Percentiles rank a stretch among this genome's conserved stretches.
These are phyloP conservation scores for Poecile montanus DNA, from an alignment of 2,797 vertebrate species.

Conservation along the genomic window DNA sequence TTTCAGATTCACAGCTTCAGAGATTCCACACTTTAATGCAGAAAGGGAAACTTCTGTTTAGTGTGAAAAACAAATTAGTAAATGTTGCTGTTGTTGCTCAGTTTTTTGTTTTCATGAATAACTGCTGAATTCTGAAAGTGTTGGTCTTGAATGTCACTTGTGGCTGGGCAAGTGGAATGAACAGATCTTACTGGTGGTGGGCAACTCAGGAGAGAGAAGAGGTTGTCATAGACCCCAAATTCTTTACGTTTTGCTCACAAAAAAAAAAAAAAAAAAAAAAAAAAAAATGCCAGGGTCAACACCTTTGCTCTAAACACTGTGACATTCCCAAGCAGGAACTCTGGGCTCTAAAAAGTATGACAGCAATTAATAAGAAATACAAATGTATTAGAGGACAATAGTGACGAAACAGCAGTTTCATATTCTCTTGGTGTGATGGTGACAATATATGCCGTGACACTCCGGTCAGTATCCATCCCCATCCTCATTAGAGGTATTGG, in stretches of 20 bases:
- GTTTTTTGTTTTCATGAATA: slow-evolving; percentile 41
- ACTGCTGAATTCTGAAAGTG: neutral
- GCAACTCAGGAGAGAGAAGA: neutral
- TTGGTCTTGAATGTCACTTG: neutral
- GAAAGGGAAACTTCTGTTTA: slow-evolving; percentile 56
- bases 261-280: neutral
- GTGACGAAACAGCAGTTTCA: neutral
- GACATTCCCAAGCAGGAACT: neutral
- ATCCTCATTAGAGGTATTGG: neutral
- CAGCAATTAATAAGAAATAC: neutral
- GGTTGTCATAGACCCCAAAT: neutral
- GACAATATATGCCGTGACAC: neutral
- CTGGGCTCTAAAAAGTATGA: neutral
- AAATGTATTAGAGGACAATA: neutral
- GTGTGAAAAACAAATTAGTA: slow-evolving; percentile 63
- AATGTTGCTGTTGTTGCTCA: slow-evolving; percentile 61
- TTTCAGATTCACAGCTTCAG: slow-evolving; percentile 65
- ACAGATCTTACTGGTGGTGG: neutral
- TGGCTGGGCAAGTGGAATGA: neutral
- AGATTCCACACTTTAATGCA: slow-evolving; percentile 22
- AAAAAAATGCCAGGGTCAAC: neutral
- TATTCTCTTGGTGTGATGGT: neutral
- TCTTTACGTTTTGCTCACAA: neutral
- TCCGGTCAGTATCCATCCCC: neutral
- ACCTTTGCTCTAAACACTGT: neutral